Evolutionary conservation across 2,797 vertebrate species (phyloP).

Genomic region (Dendrocincla fuliginosa): DNA sequence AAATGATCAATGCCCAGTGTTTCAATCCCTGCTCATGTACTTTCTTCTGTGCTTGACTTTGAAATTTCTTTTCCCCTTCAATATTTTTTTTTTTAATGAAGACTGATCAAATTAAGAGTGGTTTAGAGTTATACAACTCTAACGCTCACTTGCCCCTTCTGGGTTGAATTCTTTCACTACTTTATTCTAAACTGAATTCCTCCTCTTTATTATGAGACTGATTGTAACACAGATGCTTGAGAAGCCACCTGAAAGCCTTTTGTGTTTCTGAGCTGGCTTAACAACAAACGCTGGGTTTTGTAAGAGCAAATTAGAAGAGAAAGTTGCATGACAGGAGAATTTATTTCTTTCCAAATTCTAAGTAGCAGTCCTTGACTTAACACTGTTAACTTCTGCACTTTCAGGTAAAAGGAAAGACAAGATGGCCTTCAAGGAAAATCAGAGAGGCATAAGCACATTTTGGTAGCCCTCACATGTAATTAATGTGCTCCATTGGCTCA

Average conservation of each 20-base stretch:
- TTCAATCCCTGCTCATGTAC: neutral
- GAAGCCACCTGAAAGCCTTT: neutral
- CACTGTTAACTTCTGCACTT: neutral
- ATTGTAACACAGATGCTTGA: neutral
- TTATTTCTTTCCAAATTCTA: neutral
- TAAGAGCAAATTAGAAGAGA: neutral
- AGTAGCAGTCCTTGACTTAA: neutral
- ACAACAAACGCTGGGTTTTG: neutral
- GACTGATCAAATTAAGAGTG: neutral
- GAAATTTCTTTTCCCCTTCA: neutral
- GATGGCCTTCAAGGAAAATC: neutral
- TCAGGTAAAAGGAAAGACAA: neutral
- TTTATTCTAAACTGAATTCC: neutral
- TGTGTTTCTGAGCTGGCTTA: neutral
- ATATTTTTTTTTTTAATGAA: neutral
- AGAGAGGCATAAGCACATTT: fast-evolving
- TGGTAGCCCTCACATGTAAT: neutral
- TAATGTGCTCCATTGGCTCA: neutral
- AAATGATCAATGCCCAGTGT: neutral
- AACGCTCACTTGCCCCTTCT: neutral
- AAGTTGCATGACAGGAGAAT: neutral
- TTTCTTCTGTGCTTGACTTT: neutral
- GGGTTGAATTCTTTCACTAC: neutral
- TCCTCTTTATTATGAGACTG: neutral
- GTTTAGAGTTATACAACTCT: neutral